Evolutionary conservation across 2,888 invertebrate species (phyloP).

Genomic region (Notocelia uddmanniana): DNA sequence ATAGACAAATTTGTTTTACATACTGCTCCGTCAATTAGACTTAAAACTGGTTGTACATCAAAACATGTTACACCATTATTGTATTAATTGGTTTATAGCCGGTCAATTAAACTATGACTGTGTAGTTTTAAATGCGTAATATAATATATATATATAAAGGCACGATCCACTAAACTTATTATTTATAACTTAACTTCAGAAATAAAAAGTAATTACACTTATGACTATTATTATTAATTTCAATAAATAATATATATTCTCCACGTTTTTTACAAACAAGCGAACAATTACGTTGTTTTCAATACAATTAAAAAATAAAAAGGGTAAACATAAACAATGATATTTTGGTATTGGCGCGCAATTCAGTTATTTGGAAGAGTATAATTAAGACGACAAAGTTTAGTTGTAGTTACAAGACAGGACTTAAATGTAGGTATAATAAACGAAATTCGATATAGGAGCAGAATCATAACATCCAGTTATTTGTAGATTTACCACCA

Average conservation of each 20-base stretch:
- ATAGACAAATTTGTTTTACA: conserved; percentile 35
- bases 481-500: background rate
- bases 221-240: conserved; percentile 37
- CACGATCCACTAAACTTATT: conserved; percentile 35
- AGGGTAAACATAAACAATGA: background rate
- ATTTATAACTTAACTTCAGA: conserved; percentile 30
- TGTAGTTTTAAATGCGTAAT: conserved; percentile 40
- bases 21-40: conserved; percentile 21
- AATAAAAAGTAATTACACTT: conserved; percentile 39
- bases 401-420: background rate
- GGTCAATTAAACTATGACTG: conserved; percentile 26
- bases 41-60: conserved; percentile 1
- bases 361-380: background rate
- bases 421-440: background rate
- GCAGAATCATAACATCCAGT: too few species aligned
- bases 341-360: too few species aligned
- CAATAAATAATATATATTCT: conserved; percentile 43
- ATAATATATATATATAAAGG: conserved; percentile 37
- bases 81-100: conserved; percentile 17
- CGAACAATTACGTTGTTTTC: conserved; percentile 2
- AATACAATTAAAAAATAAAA: conserved; percentile 1
- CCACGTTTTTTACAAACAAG: conserved; percentile 36
- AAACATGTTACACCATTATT: conserved; percentile 9
- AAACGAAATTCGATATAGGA: too few species aligned
- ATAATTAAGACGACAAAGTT: background rate